phyloP scores from a whole-genome alignment of 2,888 invertebrate species.

The Lepidocyrtoides sp. region DNA sequence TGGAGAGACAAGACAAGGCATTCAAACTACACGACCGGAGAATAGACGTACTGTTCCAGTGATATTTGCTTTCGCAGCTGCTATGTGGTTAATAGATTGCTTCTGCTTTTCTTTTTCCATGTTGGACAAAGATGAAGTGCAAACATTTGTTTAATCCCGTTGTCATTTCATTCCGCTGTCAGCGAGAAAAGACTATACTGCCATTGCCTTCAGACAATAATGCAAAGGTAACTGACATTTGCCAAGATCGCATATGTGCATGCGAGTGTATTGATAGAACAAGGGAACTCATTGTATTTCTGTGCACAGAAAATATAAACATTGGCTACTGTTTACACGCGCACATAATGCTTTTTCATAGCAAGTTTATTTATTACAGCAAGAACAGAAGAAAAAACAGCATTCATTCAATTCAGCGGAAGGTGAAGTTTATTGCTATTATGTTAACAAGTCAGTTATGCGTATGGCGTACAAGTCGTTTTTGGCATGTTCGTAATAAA shows the following conservation, averaged over 20 bases:
- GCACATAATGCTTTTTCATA: neutral
- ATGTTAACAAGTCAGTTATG: conserved; percentile 66
- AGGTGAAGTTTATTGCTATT: conserved; percentile 66
- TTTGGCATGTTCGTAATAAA: conserved; percentile 44
- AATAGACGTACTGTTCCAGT: neutral
- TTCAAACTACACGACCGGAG: neutral
- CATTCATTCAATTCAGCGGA: conserved; percentile 43
- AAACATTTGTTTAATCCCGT: conserved; percentile 77
- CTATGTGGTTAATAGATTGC: conserved; percentile 48
- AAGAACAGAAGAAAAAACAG: conserved; percentile 16
- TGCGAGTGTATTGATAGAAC: neutral
- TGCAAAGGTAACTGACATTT: conserved; percentile 30
- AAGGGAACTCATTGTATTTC: conserved; percentile 10
- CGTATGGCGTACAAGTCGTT: conserved; percentile 31
- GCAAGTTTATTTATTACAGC: neutral
- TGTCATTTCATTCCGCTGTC: conserved; percentile 70
- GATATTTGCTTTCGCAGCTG: conserved; percentile 46
- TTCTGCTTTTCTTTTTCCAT: conserved; percentile 25
- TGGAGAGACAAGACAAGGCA: neutral
- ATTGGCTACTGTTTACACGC: no score
- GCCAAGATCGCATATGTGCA: neutral
- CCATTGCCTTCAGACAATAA: conserved; percentile 7
- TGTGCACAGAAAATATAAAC: neutral
- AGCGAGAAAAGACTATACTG: conserved; percentile 38
- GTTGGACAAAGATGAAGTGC: conserved; percentile 74